phyloP scores from a whole-genome alignment of 2,888 invertebrate genomes.

The Microctonus hyperodae region DNA sequence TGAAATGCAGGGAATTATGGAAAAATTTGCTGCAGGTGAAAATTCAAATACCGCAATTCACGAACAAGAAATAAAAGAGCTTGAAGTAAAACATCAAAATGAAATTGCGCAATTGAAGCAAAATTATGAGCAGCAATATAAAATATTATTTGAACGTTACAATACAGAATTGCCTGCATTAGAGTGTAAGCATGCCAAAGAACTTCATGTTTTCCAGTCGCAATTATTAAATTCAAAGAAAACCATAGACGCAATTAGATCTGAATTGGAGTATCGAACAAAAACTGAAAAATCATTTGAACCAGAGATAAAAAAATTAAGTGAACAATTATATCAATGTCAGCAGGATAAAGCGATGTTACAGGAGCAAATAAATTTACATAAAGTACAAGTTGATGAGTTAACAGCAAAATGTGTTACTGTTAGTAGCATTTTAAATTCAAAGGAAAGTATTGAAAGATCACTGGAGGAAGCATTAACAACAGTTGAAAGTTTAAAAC shows the following conservation, averaged over 20 bases:
- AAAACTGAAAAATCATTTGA: slow-evolving; percentile 48
- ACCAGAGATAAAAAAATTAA: slow-evolving; percentile 45
- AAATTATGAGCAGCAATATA: slow-evolving; percentile 51
- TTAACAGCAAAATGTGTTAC: slow-evolving; percentile 56
- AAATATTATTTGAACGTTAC: slow-evolving; percentile 46
- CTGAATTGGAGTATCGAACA: slow-evolving; percentile 51
- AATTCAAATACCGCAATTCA: slow-evolving; percentile 47
- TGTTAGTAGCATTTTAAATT: slow-evolving; percentile 52
- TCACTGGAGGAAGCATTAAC: slow-evolving; percentile 57
- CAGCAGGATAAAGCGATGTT: slow-evolving; percentile 50
- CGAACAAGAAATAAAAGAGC: slow-evolving; percentile 50
- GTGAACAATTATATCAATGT: slow-evolving; percentile 46
- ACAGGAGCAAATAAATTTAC: slow-evolving; percentile 53
- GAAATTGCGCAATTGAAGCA: slow-evolving; percentile 46
- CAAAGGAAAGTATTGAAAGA: slow-evolving; percentile 59
- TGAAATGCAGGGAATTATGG: slow-evolving; percentile 54
- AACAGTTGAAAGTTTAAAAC: slow-evolving; percentile 48
- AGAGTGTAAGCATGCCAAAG: slow-evolving; percentile 55
- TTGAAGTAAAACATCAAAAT: slow-evolving; percentile 45
- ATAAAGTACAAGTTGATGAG: slow-evolving; percentile 56
- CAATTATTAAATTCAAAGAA: slow-evolving; percentile 54
- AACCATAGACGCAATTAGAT: slow-evolving; percentile 53
- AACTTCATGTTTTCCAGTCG: slow-evolving; percentile 54
- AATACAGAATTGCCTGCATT: slow-evolving; percentile 50
- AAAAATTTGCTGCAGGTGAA: slow-evolving; percentile 52